Base-by-base conservation (phyloP, 2,113 vertebrate genomes). In the Albula glossodonta region DNA sequence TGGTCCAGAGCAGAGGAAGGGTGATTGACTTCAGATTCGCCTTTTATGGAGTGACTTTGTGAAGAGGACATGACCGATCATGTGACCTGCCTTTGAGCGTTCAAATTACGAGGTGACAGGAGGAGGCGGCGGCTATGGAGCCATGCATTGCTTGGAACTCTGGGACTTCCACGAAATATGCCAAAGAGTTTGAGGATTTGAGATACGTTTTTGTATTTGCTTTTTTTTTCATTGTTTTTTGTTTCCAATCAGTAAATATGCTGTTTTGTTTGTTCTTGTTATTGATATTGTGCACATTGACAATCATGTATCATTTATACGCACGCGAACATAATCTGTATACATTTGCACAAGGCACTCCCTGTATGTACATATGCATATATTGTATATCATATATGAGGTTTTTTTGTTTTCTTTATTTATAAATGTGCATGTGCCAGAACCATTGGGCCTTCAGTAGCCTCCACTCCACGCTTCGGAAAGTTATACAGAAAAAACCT, bases 311-410 rank as follows among this genome's bases (percentile, higher is more conserved):
- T 78, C 93, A 87, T 91, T 93, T 95, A 95, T 93, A 91, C 93
- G 92, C 93, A 94, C 92, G 88, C 91, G 89, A 93, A 93, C 91
- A 88, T 95, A 94, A 94, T 95, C 91, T 95, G 92, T 95, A 95
- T 92, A 95, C 94, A 94, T 94, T 94, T 95, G 94, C 95, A 95
- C 94, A 95, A 93, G 93, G 91, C 90, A 93, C 93, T 94, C 94
- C 89, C 90, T 90, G 90, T 96, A 93, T 95, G 93, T 95, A 95
- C 93, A 95, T 95, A 94, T 93, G 90, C 93, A 89, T 88, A 92
- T 88, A 94, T 94, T 91, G 90, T 90, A 86, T 93, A 91, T 93
- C 89, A 86, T 93, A 91, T 91, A 82, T 74, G n/a, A 9, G 25
- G 49, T 60, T 84, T 84, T 49, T 19, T 66, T 66, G 60, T 52